Evolutionary conservation across 1,140 invertebrate species (phyloP), one percentile per base, ranked within the genome.

Genomic region (Helicoverpa zea): DNA sequence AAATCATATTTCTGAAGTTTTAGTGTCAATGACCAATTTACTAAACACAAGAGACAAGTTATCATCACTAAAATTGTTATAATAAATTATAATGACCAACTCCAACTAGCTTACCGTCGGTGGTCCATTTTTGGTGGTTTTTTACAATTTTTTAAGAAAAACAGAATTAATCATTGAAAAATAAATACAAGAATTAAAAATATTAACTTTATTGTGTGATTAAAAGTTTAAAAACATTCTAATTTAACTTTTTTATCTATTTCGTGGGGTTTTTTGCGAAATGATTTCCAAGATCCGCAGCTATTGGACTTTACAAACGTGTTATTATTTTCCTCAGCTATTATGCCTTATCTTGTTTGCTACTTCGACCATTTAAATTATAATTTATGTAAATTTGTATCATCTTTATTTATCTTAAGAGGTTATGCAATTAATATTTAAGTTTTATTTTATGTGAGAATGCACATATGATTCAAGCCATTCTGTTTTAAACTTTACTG

Each of bases 311-410:
- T 58, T 47, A 61, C 30, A 75, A 59, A 75, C 58, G 35, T 16
- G 47, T 64, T n/a, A 23, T 82, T 68, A 73, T 79, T 79, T 79
- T 79, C 66, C 54, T 66, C 63, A 51, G 51, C 12, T 79, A 79
- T 51, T 73, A 70, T 18, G 35, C 72, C 63, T 70, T 63, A 66
- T 51, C 64, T 10, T 3, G 35, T 52, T 75, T 61, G 70, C 75
- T 52, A 58, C 66, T 49, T 56, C 61, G 58, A 58, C 64, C 52
- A 82, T 81, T 81, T 78, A 61, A 77, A 83, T 85, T 63, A 72
- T 83, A 85, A 85, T 84, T 75, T 84, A 83, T 82, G 79, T 70
- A 52, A 83, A 83, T 84, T 43, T 51, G 43, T 16, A 52, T 81
- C 70, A 79, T 81, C 72, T 73, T 84, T 79, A 77, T 66, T 77